Evolutionary conservation across 2,113 vertebrate species (phyloP).

Genomic region (Gnathonemus longibarbis): DNA sequence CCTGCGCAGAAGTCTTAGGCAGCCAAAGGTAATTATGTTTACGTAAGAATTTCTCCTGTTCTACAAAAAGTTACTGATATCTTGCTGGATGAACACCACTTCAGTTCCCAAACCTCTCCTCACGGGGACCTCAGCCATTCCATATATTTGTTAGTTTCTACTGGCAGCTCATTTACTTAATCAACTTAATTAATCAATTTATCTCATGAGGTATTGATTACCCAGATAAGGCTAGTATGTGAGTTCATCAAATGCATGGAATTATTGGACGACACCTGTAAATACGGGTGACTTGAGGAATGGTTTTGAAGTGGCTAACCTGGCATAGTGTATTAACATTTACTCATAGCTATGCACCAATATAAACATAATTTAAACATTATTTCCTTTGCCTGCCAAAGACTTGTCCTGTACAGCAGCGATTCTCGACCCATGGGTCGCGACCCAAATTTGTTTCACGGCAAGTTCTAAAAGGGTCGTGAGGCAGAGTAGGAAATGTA

Average conservation of each 20-base stretch:
- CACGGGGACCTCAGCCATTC: neutral
- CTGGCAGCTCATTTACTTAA: neutral
- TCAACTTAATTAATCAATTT: neutral
- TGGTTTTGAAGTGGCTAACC: neutral
- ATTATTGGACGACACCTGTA: neutral
- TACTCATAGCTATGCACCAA: neutral
- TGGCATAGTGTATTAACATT: neutral
- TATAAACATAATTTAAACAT: neutral
- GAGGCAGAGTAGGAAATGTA: too few relatives aligned
- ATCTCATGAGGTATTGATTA: neutral
- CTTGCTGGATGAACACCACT: neutral
- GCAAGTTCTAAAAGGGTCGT: too few relatives aligned
- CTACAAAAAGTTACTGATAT: neutral
- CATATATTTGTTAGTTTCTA: neutral
- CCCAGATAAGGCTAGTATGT: neutral
- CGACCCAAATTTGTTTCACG: too few relatives aligned
- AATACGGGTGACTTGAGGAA: neutral
- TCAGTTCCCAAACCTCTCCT: neutral
- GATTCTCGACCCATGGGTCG: too few relatives aligned
- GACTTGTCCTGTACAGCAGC: neutral
- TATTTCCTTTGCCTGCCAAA: neutral
- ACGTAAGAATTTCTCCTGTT: neutral
- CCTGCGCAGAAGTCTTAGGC: neutral
- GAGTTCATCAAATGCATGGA: neutral
- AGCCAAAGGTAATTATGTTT: neutral